Percentiles rank a stretch among this genome's conserved stretches.
Conservation (phyloP, 2,113 vertebrate species). For the Pluvialis apricaria region DNA sequence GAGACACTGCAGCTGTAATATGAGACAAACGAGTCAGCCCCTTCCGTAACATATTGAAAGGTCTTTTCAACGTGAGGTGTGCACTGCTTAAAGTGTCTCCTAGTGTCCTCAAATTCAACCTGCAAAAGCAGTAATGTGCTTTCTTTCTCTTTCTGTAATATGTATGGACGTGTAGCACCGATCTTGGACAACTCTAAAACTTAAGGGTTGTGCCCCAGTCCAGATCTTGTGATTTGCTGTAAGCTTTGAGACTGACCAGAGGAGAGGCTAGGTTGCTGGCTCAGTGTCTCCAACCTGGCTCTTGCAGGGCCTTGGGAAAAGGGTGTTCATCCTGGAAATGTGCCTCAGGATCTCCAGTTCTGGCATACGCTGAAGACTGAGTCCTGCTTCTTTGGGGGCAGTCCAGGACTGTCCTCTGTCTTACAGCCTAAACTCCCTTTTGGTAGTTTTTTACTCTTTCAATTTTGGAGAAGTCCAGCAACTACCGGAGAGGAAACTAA, state of each 20-base stretch:
- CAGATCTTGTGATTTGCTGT: background rate
- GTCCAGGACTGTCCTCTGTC: background rate
- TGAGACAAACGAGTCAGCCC: background rate
- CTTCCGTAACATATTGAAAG: background rate
- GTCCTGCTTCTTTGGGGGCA: background rate
- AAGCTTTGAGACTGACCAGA: background rate
- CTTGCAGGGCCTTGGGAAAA: background rate
- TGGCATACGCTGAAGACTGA: background rate
- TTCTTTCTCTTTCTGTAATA: background rate
- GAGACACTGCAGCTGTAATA: background rate
- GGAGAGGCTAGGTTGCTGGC: background rate
- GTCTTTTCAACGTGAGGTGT: background rate
- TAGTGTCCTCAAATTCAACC: background rate
- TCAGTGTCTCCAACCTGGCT: background rate
- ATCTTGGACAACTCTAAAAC: background rate
- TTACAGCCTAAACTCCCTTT: background rate
- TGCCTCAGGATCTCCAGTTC: background rate
- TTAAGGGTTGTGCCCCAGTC: background rate
- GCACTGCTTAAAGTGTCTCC: background rate
- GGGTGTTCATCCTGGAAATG: background rate
- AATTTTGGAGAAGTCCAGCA: background rate
- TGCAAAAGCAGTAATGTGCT: background rate
- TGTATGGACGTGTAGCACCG: background rate
- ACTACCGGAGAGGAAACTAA: background rate
- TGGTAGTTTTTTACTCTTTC: background rate